Base-by-base conservation (phyloP, 1,140 invertebrate genomes). In the Pseudomyrmex gracilis region DNA sequence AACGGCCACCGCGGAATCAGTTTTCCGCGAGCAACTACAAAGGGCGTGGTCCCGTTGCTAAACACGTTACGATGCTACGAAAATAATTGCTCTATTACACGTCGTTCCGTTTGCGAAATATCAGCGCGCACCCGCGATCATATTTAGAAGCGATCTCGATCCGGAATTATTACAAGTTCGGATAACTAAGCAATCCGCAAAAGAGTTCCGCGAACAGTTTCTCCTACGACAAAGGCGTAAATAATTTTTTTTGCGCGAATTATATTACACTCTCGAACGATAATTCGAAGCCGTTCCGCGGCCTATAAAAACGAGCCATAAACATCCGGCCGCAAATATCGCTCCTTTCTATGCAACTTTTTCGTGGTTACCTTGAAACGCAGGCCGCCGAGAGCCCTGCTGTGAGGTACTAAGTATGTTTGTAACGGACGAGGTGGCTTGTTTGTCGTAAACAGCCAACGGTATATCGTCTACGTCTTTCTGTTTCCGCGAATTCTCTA, bases 261-360 rank as follows among this genome's bases (percentile, higher is more conserved):
- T 88, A 80, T 88, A 80, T 88, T 88, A 58, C 86, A 57, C 61
- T 73, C 73, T 57, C 55, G 34, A 63, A 43, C 60, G 64, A 53
- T 73, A 82, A 87, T 84, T 68, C 80, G 34, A 55, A 73, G 57
- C 51, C 68, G 68, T 87, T 83, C 7, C 13, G 45, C 17, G 34
- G 64, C 57, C 63, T 64, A 73, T 84, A 87, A 87, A 87, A 84
- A 58, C 63, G 45, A 10, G 61, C 60, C 49, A 87, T 87, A 84
- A 84, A 84, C 55, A n/a, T 20, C 22, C 57, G 17, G 45, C 51
- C 51, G 34, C 17, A 71, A 64, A 55, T 86, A 86, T 86, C 70
- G 84, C 67, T 63, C 73, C 85, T 87, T 87, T 87, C 82, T 87
- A 87, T 87, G 85, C 58, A 83, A 87, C 85, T 87, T 84, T 61